Conservation (phyloP, 2,797 vertebrate species). For the Platalea minor region DNA sequence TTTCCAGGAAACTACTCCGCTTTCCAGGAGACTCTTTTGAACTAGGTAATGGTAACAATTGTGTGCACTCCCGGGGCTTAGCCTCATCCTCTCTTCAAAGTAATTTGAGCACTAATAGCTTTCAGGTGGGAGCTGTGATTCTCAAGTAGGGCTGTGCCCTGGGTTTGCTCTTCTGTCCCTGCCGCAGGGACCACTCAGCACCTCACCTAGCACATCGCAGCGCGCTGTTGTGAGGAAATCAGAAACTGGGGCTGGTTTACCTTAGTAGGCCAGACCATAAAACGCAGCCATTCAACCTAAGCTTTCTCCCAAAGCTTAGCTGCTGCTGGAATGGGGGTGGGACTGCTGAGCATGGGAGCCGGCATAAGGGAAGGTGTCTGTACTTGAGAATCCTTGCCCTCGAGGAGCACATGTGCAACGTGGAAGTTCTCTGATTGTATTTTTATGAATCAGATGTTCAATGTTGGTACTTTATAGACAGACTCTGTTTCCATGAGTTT, state of each 20-base stretch:
- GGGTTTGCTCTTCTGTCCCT: not conserved
- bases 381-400: not conserved
- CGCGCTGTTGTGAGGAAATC: fast-evolving
- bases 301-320: not conserved
- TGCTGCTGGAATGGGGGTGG: not conserved
- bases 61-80: not conserved
- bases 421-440: not conserved
- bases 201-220: not conserved
- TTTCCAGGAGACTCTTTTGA: not conserved
- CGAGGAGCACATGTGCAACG: fast-evolving
- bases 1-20: not conserved
- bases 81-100: not conserved
- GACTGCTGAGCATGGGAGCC: not conserved
- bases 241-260: not conserved
- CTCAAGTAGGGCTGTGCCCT: not conserved
- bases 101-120: not conserved
- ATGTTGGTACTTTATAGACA: not conserved
- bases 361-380: not conserved
- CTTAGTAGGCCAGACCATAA: not conserved
- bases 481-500: not conserved
- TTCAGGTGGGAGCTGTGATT: not conserved
- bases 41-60: not conserved
- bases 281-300: not conserved
- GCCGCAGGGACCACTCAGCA: fast-evolving
- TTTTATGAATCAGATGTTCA: not conserved